Conservation (phyloP, 1,140 invertebrate species). For the Ladona fulva region DNA sequence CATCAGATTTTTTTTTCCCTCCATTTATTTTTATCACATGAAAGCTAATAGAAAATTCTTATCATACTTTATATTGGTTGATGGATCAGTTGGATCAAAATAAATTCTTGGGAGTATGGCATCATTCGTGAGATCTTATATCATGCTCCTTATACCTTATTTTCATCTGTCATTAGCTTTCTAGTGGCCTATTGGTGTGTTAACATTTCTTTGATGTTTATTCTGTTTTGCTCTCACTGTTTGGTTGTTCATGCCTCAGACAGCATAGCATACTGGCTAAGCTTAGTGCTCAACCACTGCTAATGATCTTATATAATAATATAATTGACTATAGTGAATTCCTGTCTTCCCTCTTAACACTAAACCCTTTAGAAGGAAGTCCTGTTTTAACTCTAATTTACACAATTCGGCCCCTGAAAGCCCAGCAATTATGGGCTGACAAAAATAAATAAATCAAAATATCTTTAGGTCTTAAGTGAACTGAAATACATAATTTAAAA, state of each 20-base stretch:
- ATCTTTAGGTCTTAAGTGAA: no score
- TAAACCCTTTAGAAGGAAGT: background rate
- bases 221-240: background rate
- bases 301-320: background rate
- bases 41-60: background rate
- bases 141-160: conserved; percentile 5
- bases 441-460: no score
- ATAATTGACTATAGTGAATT: background rate
- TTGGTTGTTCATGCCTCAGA: conserved; percentile 4
- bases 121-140: conserved; percentile 1
- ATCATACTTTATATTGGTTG: background rate
- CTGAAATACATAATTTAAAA: no score
- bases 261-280: conserved; percentile 9
- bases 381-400: background rate
- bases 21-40: background rate
- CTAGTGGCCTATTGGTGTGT: conserved; percentile 3
- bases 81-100: background rate
- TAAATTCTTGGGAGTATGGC: conserved; percentile 6
- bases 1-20: no score
- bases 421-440: background rate
- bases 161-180: conserved; percentile 10
- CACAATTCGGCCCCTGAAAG: background rate
- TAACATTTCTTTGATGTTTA: conserved; percentile 8
- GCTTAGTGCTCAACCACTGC: conserved; percentile 6
- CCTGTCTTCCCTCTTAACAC: background rate